A percentile compares a stretch with the other conserved stretches of the same genome.
Evolutionary conservation across 2,797 vertebrate genomes (phyloP).

Genomic region (Lycodopsis pacificus): DNA sequence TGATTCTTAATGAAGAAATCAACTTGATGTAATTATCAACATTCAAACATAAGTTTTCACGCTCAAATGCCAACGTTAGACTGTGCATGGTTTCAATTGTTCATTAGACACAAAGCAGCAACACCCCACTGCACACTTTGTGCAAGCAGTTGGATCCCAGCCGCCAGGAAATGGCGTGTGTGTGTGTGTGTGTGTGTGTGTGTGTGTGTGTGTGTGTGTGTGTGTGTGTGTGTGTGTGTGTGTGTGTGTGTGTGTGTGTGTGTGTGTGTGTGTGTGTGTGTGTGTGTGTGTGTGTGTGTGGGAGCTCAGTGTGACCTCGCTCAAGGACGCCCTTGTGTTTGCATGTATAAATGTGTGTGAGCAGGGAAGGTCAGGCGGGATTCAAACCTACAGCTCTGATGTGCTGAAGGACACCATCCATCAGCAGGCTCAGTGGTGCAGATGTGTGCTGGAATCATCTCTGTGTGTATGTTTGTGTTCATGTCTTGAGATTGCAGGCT

Average conservation of each 20-base stretch:
- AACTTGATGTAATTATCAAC: not conserved
- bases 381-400: conserved; percentile 36
- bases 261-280: conserved; percentile 23
- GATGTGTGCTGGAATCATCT: conserved; percentile 7
- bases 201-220: conserved; percentile 12
- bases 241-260: conserved; percentile 1
- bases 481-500: conserved; percentile 7
- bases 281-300: not conserved
- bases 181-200: conserved; percentile 9
- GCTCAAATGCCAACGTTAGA: not conserved
- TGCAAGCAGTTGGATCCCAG: conserved; percentile 27
- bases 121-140: conserved; percentile 12
- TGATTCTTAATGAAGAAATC: not conserved
- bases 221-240: conserved; percentile 6
- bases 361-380: conserved; percentile 20
- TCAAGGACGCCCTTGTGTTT: conserved; percentile 54
- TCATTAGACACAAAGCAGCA: conserved; percentile 21
- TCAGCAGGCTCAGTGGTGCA: conserved; percentile 51
- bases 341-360: conserved; percentile 13
- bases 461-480: not conserved
- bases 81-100: not conserved
- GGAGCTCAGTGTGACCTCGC: conserved; percentile 8
- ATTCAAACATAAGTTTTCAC: not conserved
- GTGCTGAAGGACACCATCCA: conserved; percentile 68
- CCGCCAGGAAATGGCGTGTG: conserved; percentile 20